Evolutionary conservation across 2,797 vertebrate species (phyloP).

Genomic region (Cephalopachus bancanus): DNA sequence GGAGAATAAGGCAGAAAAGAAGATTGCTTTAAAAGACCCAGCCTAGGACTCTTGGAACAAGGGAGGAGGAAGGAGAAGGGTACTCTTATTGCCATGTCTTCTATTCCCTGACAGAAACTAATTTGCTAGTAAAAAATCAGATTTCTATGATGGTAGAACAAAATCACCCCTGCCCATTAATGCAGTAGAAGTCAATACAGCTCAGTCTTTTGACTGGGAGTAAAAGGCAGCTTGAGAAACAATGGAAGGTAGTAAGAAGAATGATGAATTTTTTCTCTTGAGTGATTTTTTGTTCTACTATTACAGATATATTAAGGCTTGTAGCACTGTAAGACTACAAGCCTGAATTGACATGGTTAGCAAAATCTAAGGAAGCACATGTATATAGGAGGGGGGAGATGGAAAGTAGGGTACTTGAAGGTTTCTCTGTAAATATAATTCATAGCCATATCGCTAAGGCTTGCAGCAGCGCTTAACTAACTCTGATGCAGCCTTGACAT

Average conservation of each 20-base stretch:
- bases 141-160: conserved; percentile 26
- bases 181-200: background rate
- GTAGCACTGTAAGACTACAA: background rate
- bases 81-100: background rate
- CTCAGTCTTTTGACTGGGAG: background rate
- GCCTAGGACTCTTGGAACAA: background rate
- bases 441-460: background rate
- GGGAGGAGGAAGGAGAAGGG: background rate
- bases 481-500: background rate
- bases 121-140: conserved; percentile 46
- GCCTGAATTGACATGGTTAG: background rate
- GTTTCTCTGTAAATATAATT: conserved; percentile 2
- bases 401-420: background rate
- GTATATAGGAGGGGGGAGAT: background rate
- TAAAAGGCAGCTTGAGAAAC: background rate
- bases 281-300: background rate
- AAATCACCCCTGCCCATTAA: background rate
- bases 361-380: background rate
- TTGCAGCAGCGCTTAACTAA: background rate
- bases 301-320: background rate
- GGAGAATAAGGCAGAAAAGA: conserved; percentile 48
- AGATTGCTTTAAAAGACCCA: background rate
- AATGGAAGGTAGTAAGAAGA: background rate
- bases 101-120: conserved; percentile 39
- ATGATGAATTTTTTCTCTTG: background rate